phyloP scores from a whole-genome alignment of 1,140 invertebrate species.

The Gonatopus flavifemur region DNA sequence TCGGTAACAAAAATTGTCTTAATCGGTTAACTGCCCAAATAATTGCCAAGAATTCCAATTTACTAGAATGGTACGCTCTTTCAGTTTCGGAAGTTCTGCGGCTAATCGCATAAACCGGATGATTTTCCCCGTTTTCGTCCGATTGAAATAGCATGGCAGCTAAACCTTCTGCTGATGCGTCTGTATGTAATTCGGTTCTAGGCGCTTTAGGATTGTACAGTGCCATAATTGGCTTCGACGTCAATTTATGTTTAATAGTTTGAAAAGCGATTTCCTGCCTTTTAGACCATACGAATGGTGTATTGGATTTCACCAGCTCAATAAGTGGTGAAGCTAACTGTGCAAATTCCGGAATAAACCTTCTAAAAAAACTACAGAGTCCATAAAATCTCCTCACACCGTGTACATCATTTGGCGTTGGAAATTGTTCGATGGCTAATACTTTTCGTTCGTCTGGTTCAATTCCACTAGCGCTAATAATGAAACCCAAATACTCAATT shows the following conservation, averaged over 20 bases:
- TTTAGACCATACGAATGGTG: neutral
- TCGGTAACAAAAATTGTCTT: constrained; percentile 10
- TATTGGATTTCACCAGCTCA: neutral
- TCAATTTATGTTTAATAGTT: neutral
- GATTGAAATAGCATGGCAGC: neutral
- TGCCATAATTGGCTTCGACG: neutral
- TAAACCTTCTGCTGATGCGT: neutral
- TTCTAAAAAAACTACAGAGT: constrained; percentile 6
- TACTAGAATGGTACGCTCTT: too few species aligned
- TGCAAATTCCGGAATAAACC: neutral
- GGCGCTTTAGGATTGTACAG: neutral
- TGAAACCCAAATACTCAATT: neutral
- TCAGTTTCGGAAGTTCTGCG: too few species aligned
- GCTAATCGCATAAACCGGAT: neutral
- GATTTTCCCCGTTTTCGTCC: neutral
- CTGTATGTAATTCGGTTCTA: neutral
- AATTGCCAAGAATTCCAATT: constrained; percentile 9
- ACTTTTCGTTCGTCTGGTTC: neutral
- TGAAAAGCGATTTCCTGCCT: neutral
- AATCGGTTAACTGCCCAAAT: neutral
- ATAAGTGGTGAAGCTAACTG: neutral
- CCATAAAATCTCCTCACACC: constrained; percentile 24
- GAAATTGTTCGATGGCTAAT: neutral
- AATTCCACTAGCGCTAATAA: neutral
- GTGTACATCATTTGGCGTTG: constrained; percentile 1